A percentile compares a stretch with the other conserved stretches of the same genome.
Evolutionary conservation across 2,113 vertebrate genomes (phyloP).

Genomic region (Hemibagrus wyckioides): DNA sequence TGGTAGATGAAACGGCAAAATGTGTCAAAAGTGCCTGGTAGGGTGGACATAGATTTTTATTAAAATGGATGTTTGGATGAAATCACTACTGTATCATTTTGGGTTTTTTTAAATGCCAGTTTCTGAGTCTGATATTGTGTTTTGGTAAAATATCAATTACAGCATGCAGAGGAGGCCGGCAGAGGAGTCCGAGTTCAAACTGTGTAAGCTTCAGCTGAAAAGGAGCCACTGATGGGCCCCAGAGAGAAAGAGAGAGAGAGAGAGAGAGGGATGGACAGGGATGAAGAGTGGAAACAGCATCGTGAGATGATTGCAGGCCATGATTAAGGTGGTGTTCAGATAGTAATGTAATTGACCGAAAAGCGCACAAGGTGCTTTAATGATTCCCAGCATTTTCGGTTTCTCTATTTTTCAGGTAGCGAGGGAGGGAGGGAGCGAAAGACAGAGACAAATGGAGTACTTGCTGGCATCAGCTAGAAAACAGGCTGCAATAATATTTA

Average conservation of each 20-base stretch:
- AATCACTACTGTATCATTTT: neutral
- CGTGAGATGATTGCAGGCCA: slow-evolving; percentile 26
- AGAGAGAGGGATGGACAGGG: neutral
- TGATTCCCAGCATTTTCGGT: slow-evolving; percentile 30
- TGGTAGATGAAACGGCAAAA: neutral
- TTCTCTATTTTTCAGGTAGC: slow-evolving; percentile 33
- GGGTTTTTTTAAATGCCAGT: neutral
- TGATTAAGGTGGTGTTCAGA: slow-evolving; percentile 25
- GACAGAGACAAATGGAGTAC: slow-evolving; percentile 21
- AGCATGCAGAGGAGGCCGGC: neutral
- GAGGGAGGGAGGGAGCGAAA: neutral
- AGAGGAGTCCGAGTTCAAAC: neutral
- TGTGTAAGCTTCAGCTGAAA: neutral
- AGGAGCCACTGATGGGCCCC: neutral
- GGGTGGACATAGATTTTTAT: neutral
- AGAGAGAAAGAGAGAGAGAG: slow-evolving; percentile 23
- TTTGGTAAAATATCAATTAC: neutral
- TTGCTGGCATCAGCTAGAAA: slow-evolving; percentile 51
- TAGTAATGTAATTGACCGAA: slow-evolving; percentile 43
- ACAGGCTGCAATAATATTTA: slow-evolving; percentile 48
- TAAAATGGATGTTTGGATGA: neutral
- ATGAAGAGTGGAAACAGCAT: neutral
- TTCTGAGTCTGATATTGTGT: neutral
- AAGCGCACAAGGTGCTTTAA: slow-evolving; percentile 44
- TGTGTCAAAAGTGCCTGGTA: neutral